Evolutionary conservation across 2,113 vertebrate species (phyloP).

Genomic region (Riparia riparia): DNA sequence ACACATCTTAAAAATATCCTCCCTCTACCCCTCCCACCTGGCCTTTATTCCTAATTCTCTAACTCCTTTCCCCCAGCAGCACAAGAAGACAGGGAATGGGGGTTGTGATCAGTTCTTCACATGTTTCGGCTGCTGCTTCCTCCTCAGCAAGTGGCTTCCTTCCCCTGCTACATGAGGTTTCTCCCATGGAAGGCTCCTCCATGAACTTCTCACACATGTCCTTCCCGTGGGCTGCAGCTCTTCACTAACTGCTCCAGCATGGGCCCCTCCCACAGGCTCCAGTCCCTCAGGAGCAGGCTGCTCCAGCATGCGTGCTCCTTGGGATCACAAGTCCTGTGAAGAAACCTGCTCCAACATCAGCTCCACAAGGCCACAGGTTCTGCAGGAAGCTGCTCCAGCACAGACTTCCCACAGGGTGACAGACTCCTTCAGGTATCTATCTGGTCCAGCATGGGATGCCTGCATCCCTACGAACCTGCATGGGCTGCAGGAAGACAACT

Average conservation of each 20-base stretch:
- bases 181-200: neutral
- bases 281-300: neutral
- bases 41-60: neutral
- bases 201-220: neutral
- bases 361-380: neutral
- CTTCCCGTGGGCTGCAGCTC: neutral
- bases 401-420: neutral
- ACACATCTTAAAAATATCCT: neutral
- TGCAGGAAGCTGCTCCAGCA: neutral
- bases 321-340: neutral
- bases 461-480: neutral
- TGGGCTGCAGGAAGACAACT: neutral
- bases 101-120: neutral
- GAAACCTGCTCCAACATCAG: neutral
- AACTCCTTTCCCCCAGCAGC: neutral
- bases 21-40: neutral
- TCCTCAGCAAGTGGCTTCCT: neutral
- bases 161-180: too few species aligned
- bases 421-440: neutral
- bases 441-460: neutral
- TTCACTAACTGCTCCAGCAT: neutral
- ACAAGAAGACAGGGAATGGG: neutral
- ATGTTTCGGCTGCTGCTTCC: neutral
- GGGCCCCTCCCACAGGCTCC: neutral
- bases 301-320: neutral